Conservation (phyloP, 2,113 vertebrate genomes). For the Prunella himalayana region DNA sequence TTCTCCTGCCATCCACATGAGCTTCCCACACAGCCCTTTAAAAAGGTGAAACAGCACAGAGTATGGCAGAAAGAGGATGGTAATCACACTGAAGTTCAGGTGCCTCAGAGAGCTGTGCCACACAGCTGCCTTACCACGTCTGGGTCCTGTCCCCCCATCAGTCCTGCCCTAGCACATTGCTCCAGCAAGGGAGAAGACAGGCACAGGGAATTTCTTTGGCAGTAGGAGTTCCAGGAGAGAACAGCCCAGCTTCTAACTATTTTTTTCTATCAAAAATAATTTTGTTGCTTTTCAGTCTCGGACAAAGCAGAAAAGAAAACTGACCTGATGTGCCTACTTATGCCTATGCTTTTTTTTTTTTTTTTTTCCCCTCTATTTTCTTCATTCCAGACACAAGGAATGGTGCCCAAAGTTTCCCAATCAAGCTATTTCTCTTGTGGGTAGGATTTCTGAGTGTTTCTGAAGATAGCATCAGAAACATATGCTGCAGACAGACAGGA, state of each 20-base stretch:
- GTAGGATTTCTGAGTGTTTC: not conserved
- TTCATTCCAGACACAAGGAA: not conserved
- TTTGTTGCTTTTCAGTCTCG: not conserved
- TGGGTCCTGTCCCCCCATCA: not conserved
- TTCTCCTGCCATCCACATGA: not conserved
- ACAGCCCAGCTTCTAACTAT: not conserved
- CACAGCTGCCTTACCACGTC: not conserved
- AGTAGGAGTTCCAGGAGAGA: not conserved
- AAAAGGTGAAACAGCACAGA: accelerated
- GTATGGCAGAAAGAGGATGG: not conserved
- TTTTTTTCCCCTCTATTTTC: not conserved
- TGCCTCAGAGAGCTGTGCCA: not conserved
- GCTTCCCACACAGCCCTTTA: not conserved
- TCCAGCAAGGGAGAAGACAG: not conserved
- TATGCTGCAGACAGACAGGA: not conserved
- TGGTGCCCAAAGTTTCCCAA: not conserved
- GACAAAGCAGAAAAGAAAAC: not conserved
- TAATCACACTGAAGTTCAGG: not conserved
- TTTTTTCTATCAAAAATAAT: not conserved
- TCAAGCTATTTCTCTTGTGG: not conserved
- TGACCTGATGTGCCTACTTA: not conserved
- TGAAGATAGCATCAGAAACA: not conserved
- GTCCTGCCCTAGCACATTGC: not conserved
- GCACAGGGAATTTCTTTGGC: not conserved
- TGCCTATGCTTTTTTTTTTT: not conserved